A percentile compares a stretch with the other conserved stretches of the same genome.
Evolutionary conservation across 2,888 invertebrate species (phyloP).

Genomic region (Colletes collaris): DNA sequence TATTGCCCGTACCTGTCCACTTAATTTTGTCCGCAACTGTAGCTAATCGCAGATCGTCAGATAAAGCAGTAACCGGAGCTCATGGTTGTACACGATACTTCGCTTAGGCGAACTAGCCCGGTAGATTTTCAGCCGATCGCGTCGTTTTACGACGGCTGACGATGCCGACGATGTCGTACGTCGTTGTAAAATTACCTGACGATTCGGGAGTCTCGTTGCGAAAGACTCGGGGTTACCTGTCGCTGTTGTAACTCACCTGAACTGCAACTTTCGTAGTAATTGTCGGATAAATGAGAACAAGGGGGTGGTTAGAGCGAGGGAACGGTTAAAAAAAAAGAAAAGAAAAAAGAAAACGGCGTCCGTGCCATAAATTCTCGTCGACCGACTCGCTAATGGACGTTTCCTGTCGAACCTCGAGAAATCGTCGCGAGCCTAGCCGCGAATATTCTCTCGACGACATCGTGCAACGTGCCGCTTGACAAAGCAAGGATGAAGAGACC

Average conservation of each 20-base stretch:
- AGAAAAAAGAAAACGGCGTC: conserved; percentile 15
- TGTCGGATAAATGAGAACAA: conserved; percentile 46
- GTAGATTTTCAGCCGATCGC: conserved; percentile 20
- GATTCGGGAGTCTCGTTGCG: conserved; percentile 38
- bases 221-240: conserved; percentile 50
- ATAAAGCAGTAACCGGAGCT: conserved; percentile 28
- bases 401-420: conserved; percentile 69
- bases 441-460: conserved; percentile 44
- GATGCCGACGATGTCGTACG: conserved; percentile 31
- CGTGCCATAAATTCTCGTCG: conserved; percentile 57
- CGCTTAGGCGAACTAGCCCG: conserved; percentile 58
- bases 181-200: conserved; percentile 52
- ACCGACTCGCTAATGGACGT: conserved; percentile 72
- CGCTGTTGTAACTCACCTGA: conserved; percentile 39
- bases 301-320: background rate
- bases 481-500: conserved; percentile 42
- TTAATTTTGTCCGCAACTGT: background rate
- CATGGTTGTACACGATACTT: conserved; percentile 63
- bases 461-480: conserved; percentile 48
- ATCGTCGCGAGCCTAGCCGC: conserved; percentile 55
- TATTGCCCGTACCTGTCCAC: no score
- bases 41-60: conserved; percentile 19
- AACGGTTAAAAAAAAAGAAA: background rate
- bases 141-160: conserved; percentile 54
- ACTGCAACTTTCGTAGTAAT: conserved; percentile 44